A percentile compares a stretch with the other conserved stretches of the same genome.
Conservation (phyloP, 2,797 vertebrate species). For the Bufotes viridis region DNA sequence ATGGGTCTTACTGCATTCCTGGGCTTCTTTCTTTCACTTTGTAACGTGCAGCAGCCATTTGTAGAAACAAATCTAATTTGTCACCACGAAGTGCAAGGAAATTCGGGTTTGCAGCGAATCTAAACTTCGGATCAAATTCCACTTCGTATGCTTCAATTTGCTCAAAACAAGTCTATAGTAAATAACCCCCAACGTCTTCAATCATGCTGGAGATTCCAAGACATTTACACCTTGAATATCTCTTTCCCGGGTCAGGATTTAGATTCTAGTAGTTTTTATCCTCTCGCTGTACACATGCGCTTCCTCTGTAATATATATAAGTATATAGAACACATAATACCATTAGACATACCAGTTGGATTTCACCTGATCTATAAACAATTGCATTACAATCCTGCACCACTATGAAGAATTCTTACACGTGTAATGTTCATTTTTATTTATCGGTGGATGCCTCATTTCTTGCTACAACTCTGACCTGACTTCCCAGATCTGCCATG, state of each 20-base stretch:
- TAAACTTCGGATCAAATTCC: too few relatives aligned
- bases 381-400: conserved; percentile 32
- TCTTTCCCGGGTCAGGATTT: not conserved
- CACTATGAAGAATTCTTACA: conserved; percentile 23
- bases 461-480: conserved; percentile 44
- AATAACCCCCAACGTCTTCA: too few relatives aligned
- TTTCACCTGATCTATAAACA: not conserved
- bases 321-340: not conserved
- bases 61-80: too few relatives aligned
- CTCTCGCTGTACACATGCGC: not conserved
- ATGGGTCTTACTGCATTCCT: too few relatives aligned
- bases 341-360: not conserved
- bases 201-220: not conserved
- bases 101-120: too few relatives aligned
- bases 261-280: not conserved
- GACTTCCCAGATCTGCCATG: conserved; percentile 33
- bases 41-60: too few relatives aligned
- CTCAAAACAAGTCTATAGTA: too few relatives aligned
- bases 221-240: not conserved
- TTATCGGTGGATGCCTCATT: conserved; percentile 23
- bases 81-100: too few relatives aligned
- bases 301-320: not conserved
- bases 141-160: too few relatives aligned
- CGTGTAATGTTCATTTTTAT: conserved; percentile 49
- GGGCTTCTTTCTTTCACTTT: too few relatives aligned